phyloP scores from a whole-genome alignment of 2,888 invertebrate species.

The Rhagophthalmus giganteus region DNA sequence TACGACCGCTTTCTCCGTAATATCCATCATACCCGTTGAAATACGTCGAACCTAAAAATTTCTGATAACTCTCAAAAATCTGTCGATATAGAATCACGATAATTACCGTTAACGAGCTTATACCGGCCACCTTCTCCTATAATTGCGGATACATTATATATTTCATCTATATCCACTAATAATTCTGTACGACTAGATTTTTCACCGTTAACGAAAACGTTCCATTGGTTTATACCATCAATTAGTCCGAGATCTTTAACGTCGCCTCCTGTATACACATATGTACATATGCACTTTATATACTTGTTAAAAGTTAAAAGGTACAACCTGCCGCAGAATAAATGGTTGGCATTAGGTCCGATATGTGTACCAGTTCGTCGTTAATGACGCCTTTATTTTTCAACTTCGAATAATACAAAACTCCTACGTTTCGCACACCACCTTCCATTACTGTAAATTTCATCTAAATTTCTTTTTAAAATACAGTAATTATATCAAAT shows the following conservation, averaged over 20 bases:
- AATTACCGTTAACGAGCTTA: constrained; percentile 46
- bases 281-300: not conserved
- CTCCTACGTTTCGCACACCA: constrained; percentile 68
- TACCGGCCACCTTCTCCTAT: constrained; percentile 45
- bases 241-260: constrained; percentile 40
- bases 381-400: constrained; percentile 55
- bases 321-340: not conserved
- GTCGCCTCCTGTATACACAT: constrained; percentile 10
- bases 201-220: constrained; percentile 38
- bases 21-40: not conserved
- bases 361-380: not conserved
- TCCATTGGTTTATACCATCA: constrained; percentile 53
- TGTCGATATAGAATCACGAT: not conserved
- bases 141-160: constrained; percentile 49
- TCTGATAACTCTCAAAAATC: not conserved
- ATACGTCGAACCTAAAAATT: not conserved
- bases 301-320: not conserved
- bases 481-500: not conserved
- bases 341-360: not conserved
- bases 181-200: constrained; percentile 33
- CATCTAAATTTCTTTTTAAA: not conserved
- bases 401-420: constrained; percentile 69
- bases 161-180: constrained; percentile 49
- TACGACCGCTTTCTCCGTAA: not conserved
- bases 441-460: constrained; percentile 44